Percentiles rank a stretch among this genome's conserved stretches.
phyloP scores from a whole-genome alignment of 2,797 vertebrate genomes.

The Anas acuta region DNA sequence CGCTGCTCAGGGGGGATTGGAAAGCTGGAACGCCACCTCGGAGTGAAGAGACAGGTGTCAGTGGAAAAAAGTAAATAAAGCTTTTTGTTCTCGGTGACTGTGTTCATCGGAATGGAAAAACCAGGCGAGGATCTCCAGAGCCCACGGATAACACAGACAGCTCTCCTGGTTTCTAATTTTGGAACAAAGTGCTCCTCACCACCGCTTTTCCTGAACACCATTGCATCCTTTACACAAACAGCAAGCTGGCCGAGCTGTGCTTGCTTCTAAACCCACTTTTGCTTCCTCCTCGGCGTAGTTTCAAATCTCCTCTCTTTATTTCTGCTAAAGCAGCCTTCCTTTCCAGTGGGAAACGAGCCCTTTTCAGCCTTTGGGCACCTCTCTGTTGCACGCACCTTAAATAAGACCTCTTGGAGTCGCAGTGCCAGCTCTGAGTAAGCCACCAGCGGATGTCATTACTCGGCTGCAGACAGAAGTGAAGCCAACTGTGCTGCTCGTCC shows the following conservation, averaged over 20 bases:
- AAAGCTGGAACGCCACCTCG: slow-evolving; percentile 37
- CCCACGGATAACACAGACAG: slow-evolving; percentile 11
- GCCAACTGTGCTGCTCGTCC: slow-evolving; percentile 12
- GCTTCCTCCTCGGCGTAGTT: background rate
- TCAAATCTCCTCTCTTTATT: background rate
- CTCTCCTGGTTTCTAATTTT: slow-evolving; percentile 51
- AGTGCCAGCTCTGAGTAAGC: slow-evolving; percentile 13
- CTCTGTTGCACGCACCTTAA: background rate
- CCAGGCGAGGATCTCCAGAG: slow-evolving; percentile 38
- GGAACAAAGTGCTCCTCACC: slow-evolving; percentile 28
- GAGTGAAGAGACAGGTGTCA: slow-evolving; percentile 41
- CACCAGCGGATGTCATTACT: slow-evolving; percentile 5
- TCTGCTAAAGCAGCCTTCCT: background rate
- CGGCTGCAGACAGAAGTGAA: slow-evolving; percentile 10
- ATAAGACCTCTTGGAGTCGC: background rate
- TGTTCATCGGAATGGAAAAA: slow-evolving; percentile 52
- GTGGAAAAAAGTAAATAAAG: background rate
- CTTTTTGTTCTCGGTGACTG: slow-evolving; percentile 39
- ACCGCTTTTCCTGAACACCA: background rate
- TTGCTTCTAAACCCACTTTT: background rate
- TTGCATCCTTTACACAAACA: background rate
- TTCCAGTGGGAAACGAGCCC: background rate
- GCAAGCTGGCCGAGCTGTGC: background rate
- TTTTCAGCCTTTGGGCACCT: background rate
- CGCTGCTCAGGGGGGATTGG: background rate